Conservation (phyloP, 2,888 invertebrate species). For the Drosophila nr. perissopoda region DNA sequence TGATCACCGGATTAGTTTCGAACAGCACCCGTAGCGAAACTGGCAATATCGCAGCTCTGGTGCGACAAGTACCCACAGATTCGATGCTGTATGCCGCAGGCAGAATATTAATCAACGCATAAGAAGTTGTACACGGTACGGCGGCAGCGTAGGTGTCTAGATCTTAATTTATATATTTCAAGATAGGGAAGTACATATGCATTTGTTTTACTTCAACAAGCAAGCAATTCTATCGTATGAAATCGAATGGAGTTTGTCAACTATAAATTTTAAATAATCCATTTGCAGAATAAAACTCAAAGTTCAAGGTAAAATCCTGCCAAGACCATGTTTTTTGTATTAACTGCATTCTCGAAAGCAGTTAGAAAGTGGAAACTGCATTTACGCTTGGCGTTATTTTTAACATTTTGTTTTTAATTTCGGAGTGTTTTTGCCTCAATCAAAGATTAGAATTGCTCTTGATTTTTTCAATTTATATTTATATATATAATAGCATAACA, state of each 20-base stretch:
- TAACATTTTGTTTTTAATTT: neutral
- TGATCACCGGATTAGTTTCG: conserved; percentile 63
- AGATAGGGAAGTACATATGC: conserved; percentile 52
- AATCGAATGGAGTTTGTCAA: conserved; percentile 64
- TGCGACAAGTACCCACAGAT: conserved; percentile 68
- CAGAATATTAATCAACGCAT: conserved; percentile 73
- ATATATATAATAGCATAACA: conserved; percentile 62
- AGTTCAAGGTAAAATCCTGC: conserved; percentile 42
- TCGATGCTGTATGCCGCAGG: conserved; percentile 69
- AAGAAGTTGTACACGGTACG: conserved; percentile 25
- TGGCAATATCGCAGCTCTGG: conserved; percentile 20
- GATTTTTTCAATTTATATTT: conserved; percentile 46
- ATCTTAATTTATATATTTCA: conserved; percentile 42
- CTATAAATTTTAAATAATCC: conserved; percentile 21
- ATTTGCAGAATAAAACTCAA: conserved; percentile 1
- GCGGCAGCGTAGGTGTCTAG: conserved; percentile 62
- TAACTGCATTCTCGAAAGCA: conserved; percentile 10
- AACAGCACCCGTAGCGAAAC: conserved; percentile 40
- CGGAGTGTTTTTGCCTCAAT: neutral
- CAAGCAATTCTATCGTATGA: conserved; percentile 13
- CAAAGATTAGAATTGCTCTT: neutral
- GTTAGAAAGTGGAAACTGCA: conserved; percentile 2
- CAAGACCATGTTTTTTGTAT: conserved; percentile 6
- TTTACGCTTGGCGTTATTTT: neutral
- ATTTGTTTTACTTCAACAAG: conserved; percentile 20